These are phyloP conservation scores for Rhodinocichla rosea DNA, from an alignment of 2,113 vertebrate genomes.

Conservation along the genomic window DNA sequence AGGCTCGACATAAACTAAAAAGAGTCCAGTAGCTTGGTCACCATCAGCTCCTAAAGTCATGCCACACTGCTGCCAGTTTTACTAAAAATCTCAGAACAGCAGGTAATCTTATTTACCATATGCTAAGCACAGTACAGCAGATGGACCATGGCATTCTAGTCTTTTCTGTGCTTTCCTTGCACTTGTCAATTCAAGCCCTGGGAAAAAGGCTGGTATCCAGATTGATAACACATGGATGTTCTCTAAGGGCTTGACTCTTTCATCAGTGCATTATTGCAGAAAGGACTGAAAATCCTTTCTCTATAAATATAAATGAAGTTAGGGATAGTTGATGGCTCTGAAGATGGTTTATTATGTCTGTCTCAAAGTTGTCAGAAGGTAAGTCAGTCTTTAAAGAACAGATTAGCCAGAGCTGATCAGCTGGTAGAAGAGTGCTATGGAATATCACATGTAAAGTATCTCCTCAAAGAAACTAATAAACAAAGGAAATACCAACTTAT, in stretches of 20 bases:
- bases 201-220: conserved; percentile 23
- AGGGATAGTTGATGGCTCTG: neutral
- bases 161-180: conserved; percentile 37
- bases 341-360: neutral
- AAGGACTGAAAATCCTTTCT: neutral
- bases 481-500: neutral
- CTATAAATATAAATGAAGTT: neutral
- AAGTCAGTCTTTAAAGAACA: neutral
- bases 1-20: neutral
- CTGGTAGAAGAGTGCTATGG: neutral
- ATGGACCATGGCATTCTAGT: conserved; percentile 11
- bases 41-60: neutral
- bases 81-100: conserved; percentile 29
- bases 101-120: conserved; percentile 40
- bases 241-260: conserved; percentile 40
- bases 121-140: neutral
- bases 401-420: neutral
- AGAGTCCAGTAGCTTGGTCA: neutral
- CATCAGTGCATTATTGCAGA: neutral
- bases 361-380: neutral
- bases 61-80: neutral
- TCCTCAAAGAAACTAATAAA: neutral
- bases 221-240: conserved; percentile 16
- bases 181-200: conserved; percentile 23
- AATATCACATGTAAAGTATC: neutral